phyloP scores from a whole-genome alignment of 2,113 vertebrate species.

The Philantomba maxwellii region DNA sequence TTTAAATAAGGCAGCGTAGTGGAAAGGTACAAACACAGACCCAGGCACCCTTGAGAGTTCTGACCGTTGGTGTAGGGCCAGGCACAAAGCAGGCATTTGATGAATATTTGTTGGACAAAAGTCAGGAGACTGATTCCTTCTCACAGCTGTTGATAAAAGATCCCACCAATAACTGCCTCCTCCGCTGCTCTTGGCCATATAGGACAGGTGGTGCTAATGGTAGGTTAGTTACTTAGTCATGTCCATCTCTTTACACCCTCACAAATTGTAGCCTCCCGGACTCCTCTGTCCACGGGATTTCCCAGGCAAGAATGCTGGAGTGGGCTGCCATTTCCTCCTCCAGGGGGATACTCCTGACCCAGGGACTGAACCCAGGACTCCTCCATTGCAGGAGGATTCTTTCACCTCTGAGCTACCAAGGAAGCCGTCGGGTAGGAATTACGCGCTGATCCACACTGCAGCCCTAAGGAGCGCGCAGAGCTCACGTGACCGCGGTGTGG shows the following conservation, averaged over 20 bases:
- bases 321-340: neutral
- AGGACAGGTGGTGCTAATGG: neutral
- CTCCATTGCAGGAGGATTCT: neutral
- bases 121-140: neutral
- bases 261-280: neutral
- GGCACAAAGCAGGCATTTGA: accelerated
- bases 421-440: neutral
- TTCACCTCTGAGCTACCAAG: neutral
- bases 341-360: neutral
- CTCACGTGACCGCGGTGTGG: accelerated
- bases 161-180: neutral
- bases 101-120: neutral
- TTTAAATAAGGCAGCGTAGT: neutral
- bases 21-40: neutral
- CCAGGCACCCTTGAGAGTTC: neutral
- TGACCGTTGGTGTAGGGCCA: too few species aligned
- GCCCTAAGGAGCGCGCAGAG: accelerated
- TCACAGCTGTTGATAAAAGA: neutral
- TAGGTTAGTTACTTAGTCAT: neutral
- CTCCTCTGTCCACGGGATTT: neutral
- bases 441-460: accelerated
- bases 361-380: neutral
- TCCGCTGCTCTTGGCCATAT: accelerated
- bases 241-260: neutral
- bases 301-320: neutral